Percentiles rank a stretch among this genome's conserved stretches.
phyloP scores from a whole-genome alignment of 2,888 invertebrate genomes.

The Hypsopygia costalis region DNA sequence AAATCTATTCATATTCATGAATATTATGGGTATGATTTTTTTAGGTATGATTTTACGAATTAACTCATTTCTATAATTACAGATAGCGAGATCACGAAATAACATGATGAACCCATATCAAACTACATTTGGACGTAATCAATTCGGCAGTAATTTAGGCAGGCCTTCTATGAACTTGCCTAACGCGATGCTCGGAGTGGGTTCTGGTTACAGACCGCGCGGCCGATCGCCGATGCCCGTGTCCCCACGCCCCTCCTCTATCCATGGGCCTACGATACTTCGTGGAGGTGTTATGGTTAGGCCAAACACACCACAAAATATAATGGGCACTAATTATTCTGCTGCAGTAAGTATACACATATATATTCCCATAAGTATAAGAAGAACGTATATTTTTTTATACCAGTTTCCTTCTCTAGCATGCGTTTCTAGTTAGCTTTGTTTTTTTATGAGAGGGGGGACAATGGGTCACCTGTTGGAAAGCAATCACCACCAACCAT shows the following conservation, averaged over 20 bases:
- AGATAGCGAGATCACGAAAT: conserved; percentile 53
- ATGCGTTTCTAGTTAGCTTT: no score
- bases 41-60: no score
- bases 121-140: conserved; percentile 55
- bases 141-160: conserved; percentile 48
- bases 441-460: no score
- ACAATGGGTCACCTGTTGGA: no score
- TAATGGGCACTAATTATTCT: conserved; percentile 76
- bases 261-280: conserved; percentile 46
- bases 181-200: conserved; percentile 26
- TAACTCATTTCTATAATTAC: conserved; percentile 8
- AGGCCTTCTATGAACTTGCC: conserved; percentile 33
- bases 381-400: no score
- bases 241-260: conserved; percentile 33
- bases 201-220: conserved; percentile 39
- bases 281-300: conserved; percentile 81
- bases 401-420: no score
- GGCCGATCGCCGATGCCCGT: conserved; percentile 45
- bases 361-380: no score
- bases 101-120: conserved; percentile 54
- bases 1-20: conserved; percentile 10
- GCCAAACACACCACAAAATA: conserved; percentile 74
- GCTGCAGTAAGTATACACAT: conserved; percentile 79
- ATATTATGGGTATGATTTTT: no score
- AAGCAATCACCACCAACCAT: no score